A percentile compares a stretch with the other conserved stretches of the same genome.
These are phyloP conservation scores for Cerastis leucographa DNA, from an alignment of 2,888 invertebrate species.

Conservation along the genomic window DNA sequence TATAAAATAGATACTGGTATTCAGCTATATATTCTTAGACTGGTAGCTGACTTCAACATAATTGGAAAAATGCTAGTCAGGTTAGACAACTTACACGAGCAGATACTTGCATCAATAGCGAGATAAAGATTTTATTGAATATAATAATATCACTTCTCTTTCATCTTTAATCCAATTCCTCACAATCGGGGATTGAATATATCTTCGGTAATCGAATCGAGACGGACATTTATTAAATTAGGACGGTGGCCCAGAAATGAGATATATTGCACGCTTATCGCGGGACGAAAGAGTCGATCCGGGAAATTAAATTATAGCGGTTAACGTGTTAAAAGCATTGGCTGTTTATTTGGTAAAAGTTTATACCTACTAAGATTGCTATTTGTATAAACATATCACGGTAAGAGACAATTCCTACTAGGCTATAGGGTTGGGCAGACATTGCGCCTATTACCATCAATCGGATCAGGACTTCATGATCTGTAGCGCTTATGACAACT, in stretches of 20 bases:
- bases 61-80: not conserved
- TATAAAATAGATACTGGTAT: not conserved
- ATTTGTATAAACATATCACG: not conserved
- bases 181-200: conserved; percentile 45
- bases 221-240: conserved; percentile 64
- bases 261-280: conserved; percentile 58
- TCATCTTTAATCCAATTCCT: conserved; percentile 46
- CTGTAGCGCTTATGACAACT: not conserved
- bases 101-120: not conserved
- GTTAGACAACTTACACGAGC: not conserved
- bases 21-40: not conserved
- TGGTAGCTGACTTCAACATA: not conserved
- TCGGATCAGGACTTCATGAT: not conserved
- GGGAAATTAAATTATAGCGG: conserved; percentile 43
- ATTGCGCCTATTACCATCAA: not conserved
- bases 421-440: not conserved
- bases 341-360: not conserved
- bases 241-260: conserved; percentile 46
- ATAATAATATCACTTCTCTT: conserved; percentile 41
- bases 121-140: conserved; percentile 4
- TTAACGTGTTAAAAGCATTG: conserved; percentile 9
- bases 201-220: conserved; percentile 57
- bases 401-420: not conserved
- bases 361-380: not conserved
- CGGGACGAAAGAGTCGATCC: conserved; percentile 24